Percentiles rank a stretch among this genome's conserved stretches.
phyloP scores from a whole-genome alignment of 37 sponge, comb jelly and placozoan species.

The Chondrosia reniformis region DNA sequence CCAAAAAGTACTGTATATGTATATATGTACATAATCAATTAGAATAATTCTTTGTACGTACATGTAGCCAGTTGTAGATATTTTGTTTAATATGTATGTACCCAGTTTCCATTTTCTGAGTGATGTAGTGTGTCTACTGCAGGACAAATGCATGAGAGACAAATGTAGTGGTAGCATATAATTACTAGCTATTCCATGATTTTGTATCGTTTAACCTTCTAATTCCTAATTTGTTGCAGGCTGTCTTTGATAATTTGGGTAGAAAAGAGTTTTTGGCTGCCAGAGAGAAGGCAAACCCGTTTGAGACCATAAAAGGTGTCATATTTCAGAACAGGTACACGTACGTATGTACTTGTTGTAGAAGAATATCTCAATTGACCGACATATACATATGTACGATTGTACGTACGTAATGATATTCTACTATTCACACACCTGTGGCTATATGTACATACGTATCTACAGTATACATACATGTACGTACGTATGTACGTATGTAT shows the following conservation, averaged over 20 bases:
- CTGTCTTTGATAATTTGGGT: slow-evolving; percentile 72
- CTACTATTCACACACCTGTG: not conserved
- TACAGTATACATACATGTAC: not conserved
- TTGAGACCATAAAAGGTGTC: slow-evolving; percentile 83
- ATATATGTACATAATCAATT: not conserved
- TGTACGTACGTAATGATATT: not conserved
- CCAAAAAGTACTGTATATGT: too few relatives aligned
- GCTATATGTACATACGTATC: not conserved
- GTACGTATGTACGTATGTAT: not conserved
- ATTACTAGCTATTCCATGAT: not conserved
- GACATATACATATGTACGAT: not conserved
- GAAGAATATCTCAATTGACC: not conserved
- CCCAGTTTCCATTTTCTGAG: too few relatives aligned
- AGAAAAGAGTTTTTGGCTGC: slow-evolving; percentile 83
- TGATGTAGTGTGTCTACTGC: too few relatives aligned
- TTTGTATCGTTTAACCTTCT: not conserved
- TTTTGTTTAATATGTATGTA: not conserved
- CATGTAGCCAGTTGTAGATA: not conserved
- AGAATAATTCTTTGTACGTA: not conserved
- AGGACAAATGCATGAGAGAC: too few relatives aligned
- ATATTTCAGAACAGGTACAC: slow-evolving; percentile 96
- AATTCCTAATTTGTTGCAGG: too few relatives aligned
- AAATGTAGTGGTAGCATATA: too few relatives aligned
- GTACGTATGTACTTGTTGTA: not conserved
- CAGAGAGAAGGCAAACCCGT: slow-evolving; percentile 85